A percentile compares a stretch with the other conserved stretches of the same genome.
These are phyloP conservation scores for Lingula anatina DNA, from an alignment of 2,888 invertebrate genomes.

Conservation along the genomic window DNA sequence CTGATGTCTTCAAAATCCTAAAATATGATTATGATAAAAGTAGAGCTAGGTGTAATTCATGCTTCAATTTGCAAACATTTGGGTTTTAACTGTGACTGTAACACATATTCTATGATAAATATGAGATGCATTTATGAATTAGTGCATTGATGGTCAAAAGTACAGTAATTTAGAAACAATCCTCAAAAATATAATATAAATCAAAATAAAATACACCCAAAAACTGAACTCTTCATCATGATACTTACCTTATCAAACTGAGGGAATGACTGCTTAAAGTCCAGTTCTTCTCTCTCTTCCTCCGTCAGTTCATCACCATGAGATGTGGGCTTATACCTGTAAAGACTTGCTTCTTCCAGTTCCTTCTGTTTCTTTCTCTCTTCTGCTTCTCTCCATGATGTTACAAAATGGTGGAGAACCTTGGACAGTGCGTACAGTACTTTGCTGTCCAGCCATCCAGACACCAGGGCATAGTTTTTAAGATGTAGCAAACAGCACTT, in stretches of 20 bases:
- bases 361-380: constrained; percentile 63
- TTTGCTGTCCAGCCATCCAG: constrained; percentile 18
- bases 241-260: constrained; percentile 43
- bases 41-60: too few species aligned
- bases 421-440: constrained; percentile 21
- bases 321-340: constrained; percentile 33
- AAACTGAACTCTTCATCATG: too few species aligned
- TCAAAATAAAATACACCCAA: background rate
- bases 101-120: too few species aligned
- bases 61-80: too few species aligned
- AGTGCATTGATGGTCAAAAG: background rate
- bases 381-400: constrained; percentile 73
- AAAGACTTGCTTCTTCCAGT: constrained; percentile 70
- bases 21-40: too few species aligned
- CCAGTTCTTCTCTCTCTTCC: constrained; percentile 44
- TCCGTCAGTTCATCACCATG: constrained; percentile 48
- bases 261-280: constrained; percentile 49
- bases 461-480: constrained; percentile 63
- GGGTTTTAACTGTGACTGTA: too few species aligned
- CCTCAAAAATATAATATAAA: background rate
- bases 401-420: constrained; percentile 57
- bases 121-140: too few species aligned
- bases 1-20: constrained; percentile 47
- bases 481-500: constrained; percentile 65
- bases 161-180: background rate